Conservation (phyloP, 2,797 vertebrate genomes). For the Siniperca obscura region DNA sequence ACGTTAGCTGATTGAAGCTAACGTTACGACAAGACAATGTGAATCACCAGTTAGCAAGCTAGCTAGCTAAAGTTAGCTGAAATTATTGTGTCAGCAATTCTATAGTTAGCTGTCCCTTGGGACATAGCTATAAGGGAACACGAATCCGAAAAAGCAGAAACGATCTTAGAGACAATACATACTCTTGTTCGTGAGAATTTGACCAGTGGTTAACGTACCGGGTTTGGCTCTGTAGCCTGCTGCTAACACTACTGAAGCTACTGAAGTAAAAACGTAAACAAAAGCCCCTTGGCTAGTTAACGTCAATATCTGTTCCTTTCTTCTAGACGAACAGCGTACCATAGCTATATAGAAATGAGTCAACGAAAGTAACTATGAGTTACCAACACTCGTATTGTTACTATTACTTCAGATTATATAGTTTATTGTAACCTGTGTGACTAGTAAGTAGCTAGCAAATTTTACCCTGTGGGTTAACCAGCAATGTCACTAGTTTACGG, state of each 20-base stretch:
- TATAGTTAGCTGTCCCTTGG: slow-evolving; percentile 7
- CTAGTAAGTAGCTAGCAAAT: too few species aligned
- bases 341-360: neutral
- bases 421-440: neutral
- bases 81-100: slow-evolving; percentile 61
- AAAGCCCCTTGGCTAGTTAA: slow-evolving; percentile 46
- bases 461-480: neutral
- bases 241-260: slow-evolving; percentile 49
- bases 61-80: slow-evolving; percentile 61
- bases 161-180: neutral
- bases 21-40: slow-evolving; percentile 69
- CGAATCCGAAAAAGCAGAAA: neutral
- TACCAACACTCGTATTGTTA: neutral
- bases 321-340: neutral
- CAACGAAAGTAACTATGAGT: neutral
- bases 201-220: too few species aligned
- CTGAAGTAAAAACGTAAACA: slow-evolving; percentile 78
- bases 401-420: neutral
- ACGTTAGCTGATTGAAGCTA: slow-evolving; percentile 53
- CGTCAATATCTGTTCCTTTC: neutral
- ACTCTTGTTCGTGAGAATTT: fast-evolving
- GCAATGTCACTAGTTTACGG: neutral
- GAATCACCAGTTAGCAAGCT: slow-evolving; percentile 47
- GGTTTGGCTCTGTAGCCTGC: slow-evolving; percentile 19
- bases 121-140: neutral